Base-by-base conservation (phyloP, 37 sponge, comb jelly and placozoan genomes). In the Ephydatia muelleri region DNA sequence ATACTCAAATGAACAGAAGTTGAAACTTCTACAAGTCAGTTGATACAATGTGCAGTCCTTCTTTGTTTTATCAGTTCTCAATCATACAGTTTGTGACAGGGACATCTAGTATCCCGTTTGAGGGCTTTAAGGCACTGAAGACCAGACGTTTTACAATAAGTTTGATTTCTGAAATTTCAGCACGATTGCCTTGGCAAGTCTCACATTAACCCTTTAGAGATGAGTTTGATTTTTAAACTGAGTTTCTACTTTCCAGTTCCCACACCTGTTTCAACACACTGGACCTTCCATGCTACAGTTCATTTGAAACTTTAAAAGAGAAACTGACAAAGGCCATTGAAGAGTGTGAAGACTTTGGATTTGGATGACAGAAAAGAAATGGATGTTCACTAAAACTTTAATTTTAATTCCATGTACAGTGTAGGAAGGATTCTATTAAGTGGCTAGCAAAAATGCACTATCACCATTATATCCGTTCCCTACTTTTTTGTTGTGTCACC, bases 211-310 rank as follows among this genome's bases (percentile, higher is more conserved):
- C n/a, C n/a, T n/a, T n/a, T n/a, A n/a, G n/a, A n/a, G n/a, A n/a
- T n/a, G n/a, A n/a, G n/a, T n/a, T 16, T 57, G 16, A 57, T 21
- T 57, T 4, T 1, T 14, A 57, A 11, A 8, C 4, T 43, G 47
- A 4, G 8, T 8, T 43, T 35, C 36, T 72, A 23, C 29, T 38
- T 27, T 80, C 0, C 48, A 95, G 96, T 26, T 64, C 96, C 30
- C 93, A 95, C 82, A 95, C 96, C 8, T 95, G 96, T 36, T 95
- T 95, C 86, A 95, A 93, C 69, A 36, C 92, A n/a, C 49, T 96
- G 16, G 94, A 96, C 38, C 65, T 96, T 36, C 97, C 97, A 0
- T 48, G 49, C 16, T 96, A 96, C 67, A 32, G 49, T 13, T 79
- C 90, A 1, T 73, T 79, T 66, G 83, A 89, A 12, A 65, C 66